Conservation (phyloP, 2,888 invertebrate genomes). For the Aleiodes alternator region DNA sequence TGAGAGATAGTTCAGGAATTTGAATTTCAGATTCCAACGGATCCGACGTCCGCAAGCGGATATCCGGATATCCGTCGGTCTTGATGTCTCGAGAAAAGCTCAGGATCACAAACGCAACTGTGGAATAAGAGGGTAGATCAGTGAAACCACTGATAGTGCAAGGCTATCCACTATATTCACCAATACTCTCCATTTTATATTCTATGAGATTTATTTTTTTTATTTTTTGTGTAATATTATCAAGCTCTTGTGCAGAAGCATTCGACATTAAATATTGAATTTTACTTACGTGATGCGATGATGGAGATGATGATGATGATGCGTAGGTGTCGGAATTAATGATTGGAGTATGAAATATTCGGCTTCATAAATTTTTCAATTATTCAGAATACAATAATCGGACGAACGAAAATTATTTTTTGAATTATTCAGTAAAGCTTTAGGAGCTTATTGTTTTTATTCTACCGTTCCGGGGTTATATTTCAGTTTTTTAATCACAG, state of each 20-base stretch:
- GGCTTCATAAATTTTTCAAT: neutral
- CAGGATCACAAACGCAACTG: constrained; percentile 43
- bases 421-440: constrained; percentile 15
- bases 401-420: no score
- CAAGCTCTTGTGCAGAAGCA: no score
- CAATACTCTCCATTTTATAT: neutral
- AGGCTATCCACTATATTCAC: constrained; percentile 1
- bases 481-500: neutral
- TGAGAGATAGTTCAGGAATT: constrained; percentile 58
- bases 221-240: no score
- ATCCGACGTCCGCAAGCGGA: constrained; percentile 61
- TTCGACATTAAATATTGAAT: no score
- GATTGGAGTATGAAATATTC: neutral
- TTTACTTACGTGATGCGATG: no score
- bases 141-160: constrained; percentile 27
- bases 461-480: neutral
- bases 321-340: no score
- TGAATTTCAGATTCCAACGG: constrained; percentile 66
- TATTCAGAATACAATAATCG: no score
- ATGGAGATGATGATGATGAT: no score
- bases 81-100: constrained; percentile 62
- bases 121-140: constrained; percentile 49
- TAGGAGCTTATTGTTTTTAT: constrained; percentile 1
- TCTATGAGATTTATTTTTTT: neutral
- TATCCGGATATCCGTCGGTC: constrained; percentile 62